phyloP scores from a whole-genome alignment of 2,113 vertebrate genomes.

The Prochilodus magdalenae region DNA sequence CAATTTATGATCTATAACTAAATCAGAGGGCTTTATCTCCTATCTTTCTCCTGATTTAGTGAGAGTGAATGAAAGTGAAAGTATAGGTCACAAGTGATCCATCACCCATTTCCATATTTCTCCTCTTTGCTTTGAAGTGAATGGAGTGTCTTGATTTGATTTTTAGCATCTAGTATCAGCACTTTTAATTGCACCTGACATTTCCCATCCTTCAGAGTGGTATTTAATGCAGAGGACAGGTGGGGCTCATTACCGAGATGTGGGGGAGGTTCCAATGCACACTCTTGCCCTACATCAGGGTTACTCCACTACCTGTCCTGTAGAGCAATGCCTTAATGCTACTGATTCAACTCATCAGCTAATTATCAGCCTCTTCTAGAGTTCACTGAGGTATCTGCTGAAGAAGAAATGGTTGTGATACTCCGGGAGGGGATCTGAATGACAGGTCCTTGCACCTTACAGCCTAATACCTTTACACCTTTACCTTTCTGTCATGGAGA shows the following conservation, averaged over 20 bases:
- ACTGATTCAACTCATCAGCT: conserved; percentile 23
- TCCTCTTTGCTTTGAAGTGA: conserved; percentile 16
- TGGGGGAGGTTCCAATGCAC: conserved; percentile 41
- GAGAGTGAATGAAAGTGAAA: too few species aligned
- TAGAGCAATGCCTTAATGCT: not conserved
- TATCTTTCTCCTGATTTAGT: too few species aligned
- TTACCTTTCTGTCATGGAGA: too few species aligned
- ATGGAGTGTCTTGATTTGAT: conserved; percentile 72
- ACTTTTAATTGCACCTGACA: conserved; percentile 86
- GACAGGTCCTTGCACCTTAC: not conserved
- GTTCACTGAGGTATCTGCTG: not conserved
- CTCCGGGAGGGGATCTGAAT: not conserved
- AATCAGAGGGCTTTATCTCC: too few species aligned
- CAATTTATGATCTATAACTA: too few species aligned
- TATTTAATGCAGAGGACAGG: conserved; percentile 85
- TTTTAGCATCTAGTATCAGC: conserved; percentile 81
- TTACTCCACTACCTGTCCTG: not conserved
- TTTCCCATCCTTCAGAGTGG: conserved; percentile 81
- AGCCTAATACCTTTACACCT: not conserved
- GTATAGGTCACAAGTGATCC: conserved; percentile 51
- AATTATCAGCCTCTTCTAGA: conserved; percentile 1
- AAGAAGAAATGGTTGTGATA: not conserved
- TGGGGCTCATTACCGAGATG: conserved; percentile 79
- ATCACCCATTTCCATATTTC: conserved; percentile 57
- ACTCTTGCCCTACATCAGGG: conserved; percentile 22